Base-by-base conservation (phyloP, 2,113 vertebrate species). In the Macquaria ambigua region DNA sequence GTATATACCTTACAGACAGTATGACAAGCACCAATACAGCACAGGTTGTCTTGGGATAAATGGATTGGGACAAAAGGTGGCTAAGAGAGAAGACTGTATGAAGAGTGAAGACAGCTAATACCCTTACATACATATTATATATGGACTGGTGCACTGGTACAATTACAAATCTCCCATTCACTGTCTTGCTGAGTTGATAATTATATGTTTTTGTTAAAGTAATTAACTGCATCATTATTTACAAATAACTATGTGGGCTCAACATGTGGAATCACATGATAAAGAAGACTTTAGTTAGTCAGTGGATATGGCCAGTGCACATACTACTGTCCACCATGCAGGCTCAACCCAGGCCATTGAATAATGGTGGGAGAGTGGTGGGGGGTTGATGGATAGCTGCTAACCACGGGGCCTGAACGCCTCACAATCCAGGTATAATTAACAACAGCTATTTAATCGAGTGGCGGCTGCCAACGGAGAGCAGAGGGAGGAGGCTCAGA, bases 371-470 rank as follows among this genome's bases (percentile, higher is more conserved):
- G 23, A 64, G 43, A 59, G 68, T 79, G 28, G 58, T 50, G 64
- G 64, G 72, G 69, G 79, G 67, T 83, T 85, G 87, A 88, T 88
- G 92, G 84, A 81, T 87, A 85, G 82, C 85, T 83, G 76, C 88
- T 90, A 90, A 90, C 84, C 70, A 85, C 39, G n/a, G 76, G 87
- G 63, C 85, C 78, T 74, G 84, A 87, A 86, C n/a, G 63, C 77
- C 89, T 87, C 79, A 63, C 85, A 87, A 84, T 93, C 88, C 86
- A 75, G 93, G 93, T 93, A 96, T 96, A 95, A 96, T 96, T 96
- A 96, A 96, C 94, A 96, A 90, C 91, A 95, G 91, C 94, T 96
- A 94, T 96, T 95, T 93, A 96, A 96, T 95, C 89, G 90, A 64
- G 90, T 95, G 94, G 90, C 88, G 89, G 91, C 92, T 94, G 93